Evolutionary conservation across 2,888 invertebrate genomes (phyloP).

Genomic region (Andrena dorsata): DNA sequence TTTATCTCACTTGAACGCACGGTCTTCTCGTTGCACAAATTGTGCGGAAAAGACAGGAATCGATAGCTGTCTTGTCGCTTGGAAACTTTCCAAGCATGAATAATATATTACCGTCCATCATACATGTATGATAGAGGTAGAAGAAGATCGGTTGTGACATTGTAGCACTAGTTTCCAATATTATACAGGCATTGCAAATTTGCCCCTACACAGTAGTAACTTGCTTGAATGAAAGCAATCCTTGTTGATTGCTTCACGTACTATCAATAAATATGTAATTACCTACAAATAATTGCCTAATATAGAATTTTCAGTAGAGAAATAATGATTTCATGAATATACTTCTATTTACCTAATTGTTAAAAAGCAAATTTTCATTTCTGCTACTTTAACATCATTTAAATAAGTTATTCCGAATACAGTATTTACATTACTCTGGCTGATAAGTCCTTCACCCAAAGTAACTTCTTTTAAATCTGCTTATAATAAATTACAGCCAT

Average conservation of each 20-base stretch:
- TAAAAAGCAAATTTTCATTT: no score
- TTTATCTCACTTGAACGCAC: slow-evolving; percentile 11
- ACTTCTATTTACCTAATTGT: background rate
- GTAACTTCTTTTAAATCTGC: background rate
- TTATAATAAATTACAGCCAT: background rate
- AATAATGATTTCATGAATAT: background rate
- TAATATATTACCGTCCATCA: slow-evolving; percentile 65
- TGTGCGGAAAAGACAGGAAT: slow-evolving; percentile 50
- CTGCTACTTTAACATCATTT: no score
- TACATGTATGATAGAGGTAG: slow-evolving; percentile 33
- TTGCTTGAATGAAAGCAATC: no score
- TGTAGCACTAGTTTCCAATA: slow-evolving; percentile 14
- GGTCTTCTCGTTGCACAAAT: slow-evolving; percentile 48
- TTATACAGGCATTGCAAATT: slow-evolving; percentile 3
- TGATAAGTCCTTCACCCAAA: background rate
- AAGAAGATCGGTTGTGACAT: slow-evolving; percentile 34
- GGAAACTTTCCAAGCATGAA: slow-evolving; percentile 61
- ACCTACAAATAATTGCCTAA: background rate
- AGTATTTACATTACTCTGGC: no score
- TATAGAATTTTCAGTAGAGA: slow-evolving; percentile 2
- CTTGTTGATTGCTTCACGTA: no score
- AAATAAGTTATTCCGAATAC: no score
- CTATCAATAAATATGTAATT: no score
- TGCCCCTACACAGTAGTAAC: no score
- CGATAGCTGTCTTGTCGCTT: slow-evolving; percentile 46